These are phyloP conservation scores for Clarias platycephalus DNA, from an alignment of 2,797 vertebrate species.

Conservation along the genomic window DNA sequence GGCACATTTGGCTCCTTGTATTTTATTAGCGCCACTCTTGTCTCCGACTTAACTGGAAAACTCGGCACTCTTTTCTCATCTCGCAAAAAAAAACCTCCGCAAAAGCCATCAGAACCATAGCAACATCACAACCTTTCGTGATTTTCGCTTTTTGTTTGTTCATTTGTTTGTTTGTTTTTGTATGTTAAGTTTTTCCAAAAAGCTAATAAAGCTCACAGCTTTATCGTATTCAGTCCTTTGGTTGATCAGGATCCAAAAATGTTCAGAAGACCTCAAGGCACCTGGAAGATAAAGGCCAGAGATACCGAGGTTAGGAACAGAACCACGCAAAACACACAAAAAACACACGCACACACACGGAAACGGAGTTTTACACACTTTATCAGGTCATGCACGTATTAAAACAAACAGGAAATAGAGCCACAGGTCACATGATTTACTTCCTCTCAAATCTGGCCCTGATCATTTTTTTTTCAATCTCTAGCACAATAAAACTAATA, in stretches of 20 bases:
- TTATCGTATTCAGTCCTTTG: slow-evolving; percentile 60
- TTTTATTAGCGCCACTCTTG: slow-evolving; percentile 43
- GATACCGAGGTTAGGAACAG: slow-evolving; percentile 44
- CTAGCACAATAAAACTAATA: neutral
- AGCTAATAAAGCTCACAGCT: slow-evolving; percentile 54
- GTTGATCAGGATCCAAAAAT: slow-evolving; percentile 63
- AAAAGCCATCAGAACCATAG: slow-evolving; percentile 42
- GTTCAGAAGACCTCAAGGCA: slow-evolving; percentile 77
- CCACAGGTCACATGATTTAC: neutral
- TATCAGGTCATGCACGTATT: slow-evolving; percentile 6
- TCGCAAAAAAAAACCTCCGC: slow-evolving; percentile 29
- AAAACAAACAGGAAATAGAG: slow-evolving; percentile 5
- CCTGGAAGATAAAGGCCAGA: slow-evolving; percentile 66
- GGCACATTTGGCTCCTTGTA: slow-evolving; percentile 64
- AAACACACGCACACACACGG: slow-evolving; percentile 3
- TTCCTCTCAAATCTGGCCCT: neutral
- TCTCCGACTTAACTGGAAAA: slow-evolving; percentile 33
- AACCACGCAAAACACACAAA: slow-evolving; percentile 5
- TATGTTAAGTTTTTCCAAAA: slow-evolving; percentile 25
- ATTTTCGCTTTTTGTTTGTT: slow-evolving; percentile 2
- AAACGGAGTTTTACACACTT: slow-evolving; percentile 26
- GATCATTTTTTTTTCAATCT: neutral
- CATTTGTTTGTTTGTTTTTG: neutral
- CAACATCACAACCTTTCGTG: slow-evolving; percentile 38
- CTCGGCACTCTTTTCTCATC: slow-evolving; percentile 16